These are phyloP conservation scores for Coptodon rendalli DNA, from an alignment of 2,113 vertebrate species.

Conservation along the genomic window DNA sequence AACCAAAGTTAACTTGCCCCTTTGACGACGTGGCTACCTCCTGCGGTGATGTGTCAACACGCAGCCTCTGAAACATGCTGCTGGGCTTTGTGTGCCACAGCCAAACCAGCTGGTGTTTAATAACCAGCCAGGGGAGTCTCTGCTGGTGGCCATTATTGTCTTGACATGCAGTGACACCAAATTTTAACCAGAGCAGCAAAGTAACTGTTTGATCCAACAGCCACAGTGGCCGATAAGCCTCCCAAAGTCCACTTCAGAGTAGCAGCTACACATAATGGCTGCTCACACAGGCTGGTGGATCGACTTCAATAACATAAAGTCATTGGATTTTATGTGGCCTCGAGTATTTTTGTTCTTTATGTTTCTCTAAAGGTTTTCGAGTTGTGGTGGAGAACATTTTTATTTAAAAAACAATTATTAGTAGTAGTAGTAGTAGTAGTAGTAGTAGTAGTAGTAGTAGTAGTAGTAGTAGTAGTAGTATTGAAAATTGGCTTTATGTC, in stretches of 20 bases:
- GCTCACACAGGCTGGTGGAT: background rate
- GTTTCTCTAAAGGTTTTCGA: background rate
- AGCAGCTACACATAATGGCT: background rate
- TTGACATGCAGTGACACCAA: conserved; percentile 28
- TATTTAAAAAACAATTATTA: background rate
- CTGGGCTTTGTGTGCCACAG: conserved; percentile 67
- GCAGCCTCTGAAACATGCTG: conserved; percentile 61
- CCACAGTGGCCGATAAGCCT: background rate
- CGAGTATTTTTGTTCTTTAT: background rate
- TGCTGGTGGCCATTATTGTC: conserved; percentile 42
- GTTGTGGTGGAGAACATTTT: background rate
- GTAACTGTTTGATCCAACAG: conserved; percentile 12
- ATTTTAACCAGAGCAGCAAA: conserved; percentile 23
- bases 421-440: background rate
- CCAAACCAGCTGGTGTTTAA: conserved; percentile 55
- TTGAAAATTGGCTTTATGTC: background rate
- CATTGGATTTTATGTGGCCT: background rate
- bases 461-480: background rate
- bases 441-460: background rate
- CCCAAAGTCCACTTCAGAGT: conserved; percentile 11
- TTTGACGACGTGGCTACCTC: conserved; percentile 57
- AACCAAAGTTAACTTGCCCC: conserved; percentile 72
- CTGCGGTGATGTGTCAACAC: conserved; percentile 56
- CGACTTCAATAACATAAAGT: background rate
- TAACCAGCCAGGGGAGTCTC: conserved; percentile 14